A percentile compares a stretch with the other conserved stretches of the same genome.
Evolutionary conservation across 2,113 vertebrate species (phyloP).

Genomic region (Eublepharis macularius): DNA sequence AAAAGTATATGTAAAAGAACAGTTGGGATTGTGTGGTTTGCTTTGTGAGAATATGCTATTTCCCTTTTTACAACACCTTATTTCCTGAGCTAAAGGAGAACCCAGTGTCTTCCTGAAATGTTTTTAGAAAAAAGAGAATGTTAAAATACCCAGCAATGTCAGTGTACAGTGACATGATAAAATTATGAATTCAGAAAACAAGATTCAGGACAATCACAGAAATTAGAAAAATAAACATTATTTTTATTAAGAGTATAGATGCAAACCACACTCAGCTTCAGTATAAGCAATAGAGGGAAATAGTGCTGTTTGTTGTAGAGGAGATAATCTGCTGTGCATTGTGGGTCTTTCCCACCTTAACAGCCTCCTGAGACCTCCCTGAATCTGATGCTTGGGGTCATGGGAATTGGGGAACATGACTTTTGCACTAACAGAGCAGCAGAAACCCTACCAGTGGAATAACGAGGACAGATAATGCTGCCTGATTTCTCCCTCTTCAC

Average conservation of each 20-base stretch:
- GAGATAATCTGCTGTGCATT: not conserved
- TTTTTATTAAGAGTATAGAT: not conserved
- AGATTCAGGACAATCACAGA: not conserved
- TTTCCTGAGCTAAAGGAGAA: constrained; percentile 2
- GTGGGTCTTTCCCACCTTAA: no score
- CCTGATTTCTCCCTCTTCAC: no score
- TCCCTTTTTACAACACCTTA: not conserved
- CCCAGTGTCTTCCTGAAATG: not conserved
- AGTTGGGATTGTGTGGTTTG: not conserved
- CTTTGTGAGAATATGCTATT: not conserved
- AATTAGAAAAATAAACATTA: not conserved
- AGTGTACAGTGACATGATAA: not conserved
- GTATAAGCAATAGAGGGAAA: no score
- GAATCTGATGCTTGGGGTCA: no score
- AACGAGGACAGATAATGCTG: no score
- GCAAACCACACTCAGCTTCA: not conserved
- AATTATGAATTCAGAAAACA: not conserved
- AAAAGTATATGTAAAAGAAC: not conserved
- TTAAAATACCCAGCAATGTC: not conserved
- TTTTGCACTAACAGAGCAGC: no score
- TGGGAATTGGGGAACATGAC: no score
- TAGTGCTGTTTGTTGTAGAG: not conserved
- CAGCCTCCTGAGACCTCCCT: no score
- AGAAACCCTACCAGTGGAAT: no score
- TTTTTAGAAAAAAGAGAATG: not conserved